A percentile compares a stretch with the other conserved stretches of the same genome.
phyloP scores from a whole-genome alignment of 2,888 invertebrate species.

The Elmis aenea region DNA sequence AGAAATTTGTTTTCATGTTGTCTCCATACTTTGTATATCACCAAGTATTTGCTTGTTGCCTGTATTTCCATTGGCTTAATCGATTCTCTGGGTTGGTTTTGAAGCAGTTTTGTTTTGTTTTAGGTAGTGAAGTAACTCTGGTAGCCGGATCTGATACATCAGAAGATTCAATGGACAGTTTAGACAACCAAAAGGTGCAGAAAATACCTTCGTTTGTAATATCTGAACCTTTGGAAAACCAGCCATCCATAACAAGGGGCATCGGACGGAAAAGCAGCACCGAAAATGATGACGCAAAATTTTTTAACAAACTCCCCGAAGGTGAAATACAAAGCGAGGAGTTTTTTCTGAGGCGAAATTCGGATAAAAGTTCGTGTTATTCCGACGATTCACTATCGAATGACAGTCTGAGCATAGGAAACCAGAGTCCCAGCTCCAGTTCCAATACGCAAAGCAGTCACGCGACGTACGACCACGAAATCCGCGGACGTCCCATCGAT shows the following conservation, averaged over 20 bases:
- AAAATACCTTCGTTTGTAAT: conserved; percentile 61
- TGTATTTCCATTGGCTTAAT: too few species aligned
- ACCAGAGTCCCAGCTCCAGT: conserved; percentile 45
- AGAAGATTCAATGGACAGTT: conserved; percentile 64
- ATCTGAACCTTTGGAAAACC: conserved; percentile 67
- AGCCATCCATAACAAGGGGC: conserved; percentile 78
- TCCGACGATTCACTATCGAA: conserved; percentile 71
- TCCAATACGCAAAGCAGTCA: conserved; percentile 43
- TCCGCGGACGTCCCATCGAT: conserved; percentile 34
- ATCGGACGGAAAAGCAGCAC: conserved; percentile 57
- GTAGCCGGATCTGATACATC: conserved; percentile 71
- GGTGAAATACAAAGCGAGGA: conserved; percentile 31
- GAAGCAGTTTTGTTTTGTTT: conserved; percentile 40
- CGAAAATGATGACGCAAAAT: conserved; percentile 45
- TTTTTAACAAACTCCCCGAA: conserved; percentile 23
- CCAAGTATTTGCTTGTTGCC: too few species aligned
- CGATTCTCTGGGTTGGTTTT: too few species aligned
- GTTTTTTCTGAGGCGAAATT: conserved; percentile 58
- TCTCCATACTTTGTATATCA: too few species aligned
- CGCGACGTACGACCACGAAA: conserved; percentile 34
- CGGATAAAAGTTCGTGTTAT: conserved; percentile 65
- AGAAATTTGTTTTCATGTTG: too few species aligned
- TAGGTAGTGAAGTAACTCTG: conserved; percentile 76
- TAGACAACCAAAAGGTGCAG: conserved; percentile 54
- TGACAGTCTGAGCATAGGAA: conserved; percentile 49